Conservation (phyloP, 2,113 vertebrate species). For the Dromaius novaehollandiae region DNA sequence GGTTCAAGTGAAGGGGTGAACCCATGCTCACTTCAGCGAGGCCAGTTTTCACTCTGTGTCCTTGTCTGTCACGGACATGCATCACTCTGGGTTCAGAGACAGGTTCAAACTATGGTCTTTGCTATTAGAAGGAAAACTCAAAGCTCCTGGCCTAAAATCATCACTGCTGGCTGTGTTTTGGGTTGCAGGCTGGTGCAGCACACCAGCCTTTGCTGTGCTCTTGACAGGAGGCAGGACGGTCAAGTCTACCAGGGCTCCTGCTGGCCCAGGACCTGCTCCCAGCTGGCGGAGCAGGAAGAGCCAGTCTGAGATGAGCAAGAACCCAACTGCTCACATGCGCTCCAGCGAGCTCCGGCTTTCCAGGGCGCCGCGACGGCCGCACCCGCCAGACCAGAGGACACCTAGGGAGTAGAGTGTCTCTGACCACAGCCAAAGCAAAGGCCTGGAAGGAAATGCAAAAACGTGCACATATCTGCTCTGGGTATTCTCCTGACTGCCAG, state of each 20-base stretch:
- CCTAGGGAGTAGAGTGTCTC: neutral
- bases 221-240: neutral
- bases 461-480: neutral
- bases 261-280: rapidly evolving
- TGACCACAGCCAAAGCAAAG: neutral
- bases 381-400: neutral
- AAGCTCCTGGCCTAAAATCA: conserved; percentile 18
- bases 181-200: neutral
- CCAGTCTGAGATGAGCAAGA: neutral
- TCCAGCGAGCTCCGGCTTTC: neutral
- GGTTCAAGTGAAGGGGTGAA: neutral
- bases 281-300: neutral
- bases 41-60: neutral
- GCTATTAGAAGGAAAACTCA: neutral
- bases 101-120: neutral
- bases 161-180: neutral
- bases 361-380: neutral
- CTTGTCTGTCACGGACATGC: neutral
- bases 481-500: neutral
- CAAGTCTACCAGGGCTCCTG: neutral
- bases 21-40: neutral
- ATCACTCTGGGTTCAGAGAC: rapidly evolving
- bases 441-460: neutral
- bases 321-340: neutral
- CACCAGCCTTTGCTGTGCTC: neutral